These are phyloP conservation scores for Pogonomyrmex barbatus DNA, from an alignment of 1,140 invertebrate genomes.

Conservation along the genomic window DNA sequence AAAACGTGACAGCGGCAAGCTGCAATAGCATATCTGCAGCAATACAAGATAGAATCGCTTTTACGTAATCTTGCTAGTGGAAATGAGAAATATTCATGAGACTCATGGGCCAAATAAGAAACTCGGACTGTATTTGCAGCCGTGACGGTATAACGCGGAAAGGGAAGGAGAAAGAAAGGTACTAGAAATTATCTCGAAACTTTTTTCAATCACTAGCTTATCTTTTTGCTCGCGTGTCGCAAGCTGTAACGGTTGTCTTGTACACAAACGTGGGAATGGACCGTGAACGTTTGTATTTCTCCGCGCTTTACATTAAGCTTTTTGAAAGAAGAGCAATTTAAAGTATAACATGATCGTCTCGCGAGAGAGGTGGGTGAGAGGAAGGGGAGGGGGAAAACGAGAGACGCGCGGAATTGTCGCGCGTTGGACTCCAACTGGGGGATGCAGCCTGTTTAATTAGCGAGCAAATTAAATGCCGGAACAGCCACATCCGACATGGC, in stretches of 20 bases:
- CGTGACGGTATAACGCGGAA: not conserved
- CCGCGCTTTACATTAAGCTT: not conserved
- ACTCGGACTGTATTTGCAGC: not conserved
- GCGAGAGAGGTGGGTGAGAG: too few species aligned
- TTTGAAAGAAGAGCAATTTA: slow-evolving; percentile 17
- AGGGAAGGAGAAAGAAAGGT: not conserved
- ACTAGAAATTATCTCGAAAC: slow-evolving; percentile 1
- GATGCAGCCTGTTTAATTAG: slow-evolving; percentile 81
- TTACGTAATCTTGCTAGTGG: not conserved
- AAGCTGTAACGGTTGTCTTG: not conserved
- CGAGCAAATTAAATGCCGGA: slow-evolving; percentile 80
- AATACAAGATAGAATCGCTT: slow-evolving; percentile 50
- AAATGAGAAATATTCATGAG: slow-evolving; percentile 62
- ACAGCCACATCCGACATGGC: slow-evolving; percentile 76
- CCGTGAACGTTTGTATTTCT: slow-evolving; percentile 37
- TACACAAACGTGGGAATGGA: not conserved
- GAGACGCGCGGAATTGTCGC: slow-evolving; percentile 19
- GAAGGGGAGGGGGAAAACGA: not conserved
- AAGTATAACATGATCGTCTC: not conserved
- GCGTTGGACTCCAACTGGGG: not conserved
- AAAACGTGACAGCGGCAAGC: slow-evolving; percentile 54
- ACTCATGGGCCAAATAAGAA: slow-evolving; percentile 32
- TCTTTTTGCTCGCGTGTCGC: not conserved
- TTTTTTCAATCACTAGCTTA: slow-evolving; percentile 8
- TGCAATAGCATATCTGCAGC: slow-evolving; percentile 37